These are phyloP conservation scores for Xestia sexstrigata DNA, from an alignment of 2,888 invertebrate species.

Conservation along the genomic window DNA sequence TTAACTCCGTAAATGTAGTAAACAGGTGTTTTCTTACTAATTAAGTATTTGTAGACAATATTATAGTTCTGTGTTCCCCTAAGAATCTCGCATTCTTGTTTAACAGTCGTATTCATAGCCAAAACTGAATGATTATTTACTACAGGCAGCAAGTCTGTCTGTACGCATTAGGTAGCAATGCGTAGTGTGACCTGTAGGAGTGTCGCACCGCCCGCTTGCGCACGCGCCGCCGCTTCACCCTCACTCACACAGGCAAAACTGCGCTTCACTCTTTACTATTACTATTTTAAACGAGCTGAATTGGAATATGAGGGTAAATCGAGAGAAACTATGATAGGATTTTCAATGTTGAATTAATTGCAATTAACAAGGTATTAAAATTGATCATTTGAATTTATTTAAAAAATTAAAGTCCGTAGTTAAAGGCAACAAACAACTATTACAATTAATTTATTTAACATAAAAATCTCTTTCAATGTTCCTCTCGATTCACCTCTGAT, in stretches of 20 bases:
- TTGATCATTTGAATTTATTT: neutral
- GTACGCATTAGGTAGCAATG: neutral
- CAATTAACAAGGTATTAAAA: neutral
- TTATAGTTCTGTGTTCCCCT: neutral
- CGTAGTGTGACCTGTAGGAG: slow-evolving; percentile 4
- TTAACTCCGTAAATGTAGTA: neutral
- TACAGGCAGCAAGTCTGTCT: neutral
- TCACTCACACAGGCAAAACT: slow-evolving; percentile 57
- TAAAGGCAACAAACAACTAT: neutral
- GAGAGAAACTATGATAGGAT: neutral
- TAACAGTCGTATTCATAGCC: neutral
- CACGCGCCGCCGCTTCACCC: slow-evolving; percentile 83
- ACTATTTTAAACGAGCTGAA: neutral
- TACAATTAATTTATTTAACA: neutral
- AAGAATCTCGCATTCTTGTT: neutral
- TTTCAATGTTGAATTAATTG: neutral
- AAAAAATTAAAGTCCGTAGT: no score
- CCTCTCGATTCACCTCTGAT: neutral
- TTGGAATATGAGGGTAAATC: neutral
- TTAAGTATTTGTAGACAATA: no score
- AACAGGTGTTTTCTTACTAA: no score
- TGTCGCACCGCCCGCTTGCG: slow-evolving; percentile 55
- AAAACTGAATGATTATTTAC: neutral
- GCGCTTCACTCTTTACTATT: slow-evolving; percentile 47
- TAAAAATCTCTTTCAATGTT: neutral